These are phyloP conservation scores for Dendrocopos noguchii DNA, from an alignment of 2,113 vertebrate species.

Conservation along the genomic window DNA sequence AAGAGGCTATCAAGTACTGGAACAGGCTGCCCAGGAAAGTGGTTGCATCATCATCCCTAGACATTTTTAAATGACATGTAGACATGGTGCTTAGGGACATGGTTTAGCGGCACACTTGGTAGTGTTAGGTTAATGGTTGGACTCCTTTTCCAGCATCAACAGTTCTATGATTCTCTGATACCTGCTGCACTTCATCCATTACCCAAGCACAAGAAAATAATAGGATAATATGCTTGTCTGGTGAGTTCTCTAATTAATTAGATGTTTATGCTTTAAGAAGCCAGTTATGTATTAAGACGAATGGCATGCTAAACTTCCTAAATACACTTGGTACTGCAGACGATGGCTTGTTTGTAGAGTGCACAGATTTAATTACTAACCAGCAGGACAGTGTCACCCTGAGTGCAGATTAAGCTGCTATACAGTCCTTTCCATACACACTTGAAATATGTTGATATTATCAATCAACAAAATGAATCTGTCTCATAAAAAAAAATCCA, in stretches of 20 bases:
- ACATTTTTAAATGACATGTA: too few relatives aligned
- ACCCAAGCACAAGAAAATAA: not conserved
- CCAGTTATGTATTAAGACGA: not conserved
- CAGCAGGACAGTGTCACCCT: not conserved
- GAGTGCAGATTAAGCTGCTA: not conserved
- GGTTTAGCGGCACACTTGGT: too few relatives aligned
- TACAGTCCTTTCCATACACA: not conserved
- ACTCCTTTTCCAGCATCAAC: too few relatives aligned
- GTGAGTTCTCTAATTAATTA: not conserved
- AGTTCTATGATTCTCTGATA: not conserved
- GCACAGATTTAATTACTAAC: slow-evolving; percentile 10
- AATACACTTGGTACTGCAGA: not conserved
- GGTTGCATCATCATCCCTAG: too few relatives aligned
- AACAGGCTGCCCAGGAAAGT: too few relatives aligned
- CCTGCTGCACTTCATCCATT: not conserved
- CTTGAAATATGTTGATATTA: not conserved
- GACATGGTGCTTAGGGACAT: too few relatives aligned
- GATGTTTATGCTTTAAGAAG: not conserved
- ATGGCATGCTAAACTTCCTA: not conserved
- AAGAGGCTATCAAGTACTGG: too few relatives aligned
- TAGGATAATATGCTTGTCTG: not conserved
- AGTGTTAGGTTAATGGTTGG: too few relatives aligned
- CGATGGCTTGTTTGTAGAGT: not conserved
- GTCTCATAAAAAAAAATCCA: slow-evolving; percentile 4
- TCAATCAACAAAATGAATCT: slow-evolving; percentile 3